Percentiles rank a stretch among this genome's conserved stretches.
phyloP scores from a whole-genome alignment of 1,140 invertebrate genomes.

The Plodia interpunctella region DNA sequence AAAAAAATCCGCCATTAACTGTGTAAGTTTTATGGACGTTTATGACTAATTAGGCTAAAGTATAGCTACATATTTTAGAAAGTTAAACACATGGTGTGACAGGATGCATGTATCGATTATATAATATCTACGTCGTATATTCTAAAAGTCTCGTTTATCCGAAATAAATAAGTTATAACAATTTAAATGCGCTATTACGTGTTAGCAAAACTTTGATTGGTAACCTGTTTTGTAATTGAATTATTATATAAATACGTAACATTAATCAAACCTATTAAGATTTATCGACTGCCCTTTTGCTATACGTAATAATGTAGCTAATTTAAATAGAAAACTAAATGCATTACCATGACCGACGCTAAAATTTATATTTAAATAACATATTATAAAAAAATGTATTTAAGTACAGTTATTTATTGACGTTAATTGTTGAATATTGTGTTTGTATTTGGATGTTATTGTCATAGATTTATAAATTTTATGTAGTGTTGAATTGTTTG shows the following conservation, averaged over 20 bases:
- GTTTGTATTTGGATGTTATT: constrained; percentile 14
- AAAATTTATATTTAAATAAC: not conserved
- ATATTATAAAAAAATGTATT: not conserved
- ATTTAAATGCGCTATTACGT: not conserved
- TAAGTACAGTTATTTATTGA: not conserved
- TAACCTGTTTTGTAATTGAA: too few relatives aligned
- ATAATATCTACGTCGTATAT: constrained; percentile 2
- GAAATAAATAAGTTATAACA: not conserved
- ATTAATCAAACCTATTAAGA: too few relatives aligned
- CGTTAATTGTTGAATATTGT: constrained; percentile 2
- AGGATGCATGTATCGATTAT: constrained; percentile 65
- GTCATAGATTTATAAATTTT: not conserved
- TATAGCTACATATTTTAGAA: not conserved
- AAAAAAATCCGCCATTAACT: too few relatives aligned
- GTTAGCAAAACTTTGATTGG: not conserved
- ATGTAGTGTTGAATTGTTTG: not conserved
- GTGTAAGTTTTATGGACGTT: too few relatives aligned
- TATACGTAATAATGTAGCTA: constrained; percentile 26
- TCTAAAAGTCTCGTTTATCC: not conserved
- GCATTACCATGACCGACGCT: constrained; percentile 11
- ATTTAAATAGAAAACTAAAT: constrained; percentile 15
- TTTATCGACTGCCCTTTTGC: constrained; percentile 15
- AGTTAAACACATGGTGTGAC: constrained; percentile 63
- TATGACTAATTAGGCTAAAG: not conserved
- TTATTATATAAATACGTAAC: too few relatives aligned